Percentiles rank a stretch among this genome's conserved stretches.
phyloP scores from a whole-genome alignment of 2,113 vertebrate genomes.

The Coregonus clupeaformis region DNA sequence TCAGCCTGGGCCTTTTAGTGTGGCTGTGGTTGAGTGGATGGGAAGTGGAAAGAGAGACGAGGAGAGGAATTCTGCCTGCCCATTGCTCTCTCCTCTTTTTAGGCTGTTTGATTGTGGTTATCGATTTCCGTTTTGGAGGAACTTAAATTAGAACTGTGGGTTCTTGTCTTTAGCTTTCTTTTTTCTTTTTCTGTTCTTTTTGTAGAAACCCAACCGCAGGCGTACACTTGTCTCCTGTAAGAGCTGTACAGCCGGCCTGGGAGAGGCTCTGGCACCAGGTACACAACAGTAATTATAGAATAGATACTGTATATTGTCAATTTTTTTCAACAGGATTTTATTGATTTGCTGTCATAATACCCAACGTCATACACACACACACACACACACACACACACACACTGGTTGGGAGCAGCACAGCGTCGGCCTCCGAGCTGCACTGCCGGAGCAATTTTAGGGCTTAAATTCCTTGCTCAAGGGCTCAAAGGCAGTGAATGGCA shows the following conservation, averaged over 20 bases:
- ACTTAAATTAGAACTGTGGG: neutral
- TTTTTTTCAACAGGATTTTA: too few relatives aligned
- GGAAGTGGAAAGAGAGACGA: constrained; percentile 14
- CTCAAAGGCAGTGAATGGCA: too few relatives aligned
- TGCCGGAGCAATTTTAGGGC: too few relatives aligned
- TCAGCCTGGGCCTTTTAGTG: neutral
- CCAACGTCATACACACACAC: too few relatives aligned
- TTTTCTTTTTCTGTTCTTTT: neutral
- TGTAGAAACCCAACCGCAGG: constrained; percentile 81
- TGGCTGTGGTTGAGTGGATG: constrained; percentile 21
- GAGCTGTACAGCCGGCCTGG: constrained; percentile 83
- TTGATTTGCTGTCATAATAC: too few relatives aligned
- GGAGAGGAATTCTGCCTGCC: neutral
- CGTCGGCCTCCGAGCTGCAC: too few relatives aligned
- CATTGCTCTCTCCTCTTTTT: neutral
- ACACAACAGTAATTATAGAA: constrained; percentile 22
- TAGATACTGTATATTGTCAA: neutral
- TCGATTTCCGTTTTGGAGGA: neutral
- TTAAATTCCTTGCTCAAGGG: too few relatives aligned
- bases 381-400: too few relatives aligned
- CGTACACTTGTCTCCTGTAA: constrained; percentile 78
- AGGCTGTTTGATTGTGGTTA: too few relatives aligned
- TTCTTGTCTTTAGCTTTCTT: too few relatives aligned
- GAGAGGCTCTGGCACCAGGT: constrained; percentile 86
- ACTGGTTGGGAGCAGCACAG: too few relatives aligned